Conservation (phyloP, 2,113 vertebrate species). For the Actinemys pallida region DNA sequence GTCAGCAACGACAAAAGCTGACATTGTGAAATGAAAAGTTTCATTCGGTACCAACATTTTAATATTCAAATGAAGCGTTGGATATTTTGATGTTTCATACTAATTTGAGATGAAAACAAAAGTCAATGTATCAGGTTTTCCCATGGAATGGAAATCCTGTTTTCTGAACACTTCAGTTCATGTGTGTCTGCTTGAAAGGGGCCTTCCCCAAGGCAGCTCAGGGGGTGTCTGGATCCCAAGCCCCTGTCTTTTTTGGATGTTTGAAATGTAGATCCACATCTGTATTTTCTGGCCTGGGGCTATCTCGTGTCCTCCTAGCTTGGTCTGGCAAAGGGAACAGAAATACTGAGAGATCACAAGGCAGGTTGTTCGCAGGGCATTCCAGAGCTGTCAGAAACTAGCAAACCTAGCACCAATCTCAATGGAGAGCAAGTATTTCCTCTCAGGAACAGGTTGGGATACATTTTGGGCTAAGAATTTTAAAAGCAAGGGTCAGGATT, state of each 20-base stretch:
- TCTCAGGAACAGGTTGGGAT: not conserved
- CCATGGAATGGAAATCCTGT: not conserved
- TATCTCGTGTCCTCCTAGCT: not conserved
- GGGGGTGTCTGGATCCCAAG: not conserved
- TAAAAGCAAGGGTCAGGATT: fast-evolving
- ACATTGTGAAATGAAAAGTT: slow-evolving; percentile 28
- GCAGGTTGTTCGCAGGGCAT: fast-evolving
- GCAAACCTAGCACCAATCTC: not conserved
- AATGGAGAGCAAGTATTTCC: not conserved
- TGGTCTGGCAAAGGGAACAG: not conserved
- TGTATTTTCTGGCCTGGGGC: not conserved
- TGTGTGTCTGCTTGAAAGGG: fast-evolving
- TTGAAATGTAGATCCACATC: not conserved
- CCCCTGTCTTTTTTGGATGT: not conserved
- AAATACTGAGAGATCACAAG: not conserved
- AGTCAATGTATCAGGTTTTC: not conserved
- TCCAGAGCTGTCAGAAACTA: not conserved
- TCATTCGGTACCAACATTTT: not conserved
- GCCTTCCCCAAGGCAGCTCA: not conserved
- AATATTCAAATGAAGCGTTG: slow-evolving; percentile 5
- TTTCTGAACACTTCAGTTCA: not conserved
- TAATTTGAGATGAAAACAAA: not conserved
- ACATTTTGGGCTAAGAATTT: not conserved
- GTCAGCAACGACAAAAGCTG: slow-evolving; percentile 16
- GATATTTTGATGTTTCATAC: slow-evolving; percentile 28